Evolutionary conservation across 2,113 vertebrate genomes (phyloP), one percentile per base, ranked within the genome.

Genomic region (Neotragus moschatus): DNA sequence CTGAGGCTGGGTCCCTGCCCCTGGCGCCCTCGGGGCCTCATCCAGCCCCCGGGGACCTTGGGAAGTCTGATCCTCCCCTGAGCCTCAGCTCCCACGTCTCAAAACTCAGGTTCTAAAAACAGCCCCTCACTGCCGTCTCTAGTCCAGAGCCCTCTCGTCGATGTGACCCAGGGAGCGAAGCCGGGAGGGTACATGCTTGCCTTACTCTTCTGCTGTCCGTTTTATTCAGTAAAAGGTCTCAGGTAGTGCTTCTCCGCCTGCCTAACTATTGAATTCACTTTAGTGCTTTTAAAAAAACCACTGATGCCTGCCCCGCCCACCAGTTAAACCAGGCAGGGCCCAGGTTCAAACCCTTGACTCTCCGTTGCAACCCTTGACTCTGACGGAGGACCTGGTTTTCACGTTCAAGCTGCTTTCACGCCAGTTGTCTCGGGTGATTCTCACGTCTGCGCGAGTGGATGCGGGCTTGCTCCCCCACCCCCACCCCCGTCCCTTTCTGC

Each of bases 381-480:
- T 6, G 33, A 21, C 0, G 39, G 85, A 47, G 63, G 90, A 26
- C 43, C 36, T 12, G 21, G 6, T 28, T 49, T 58, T 61, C 33
- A 49, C 43, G 15, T 61, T 53, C 47, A 1, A 5, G 82, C 45
- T 4, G 23, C 21, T 26, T 45, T 47, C 66, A 7, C 33, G 3
- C 14, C 7, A 11, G 17, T 19, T 16, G 51, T 33, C 47, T 10
- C 3, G 1, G 49, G 28, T 47, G 51, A 4, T 26, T 25, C 61
- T 77, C 33, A 13, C 8, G 5, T 6, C 49, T 43, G 14, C 36
- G 14, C 6, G 26, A 19, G 33, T 23, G 12, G 5, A 43, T 43
- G 70, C 16, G 33, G 70, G 16, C 3, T 45, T 23, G 7, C 6
- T 45, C 3, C 0, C 26, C 56, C 36, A 6, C 2, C 0, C 39